Evolutionary conservation across 1,140 invertebrate genomes (phyloP).

Genomic region (Eueides isabella): DNA sequence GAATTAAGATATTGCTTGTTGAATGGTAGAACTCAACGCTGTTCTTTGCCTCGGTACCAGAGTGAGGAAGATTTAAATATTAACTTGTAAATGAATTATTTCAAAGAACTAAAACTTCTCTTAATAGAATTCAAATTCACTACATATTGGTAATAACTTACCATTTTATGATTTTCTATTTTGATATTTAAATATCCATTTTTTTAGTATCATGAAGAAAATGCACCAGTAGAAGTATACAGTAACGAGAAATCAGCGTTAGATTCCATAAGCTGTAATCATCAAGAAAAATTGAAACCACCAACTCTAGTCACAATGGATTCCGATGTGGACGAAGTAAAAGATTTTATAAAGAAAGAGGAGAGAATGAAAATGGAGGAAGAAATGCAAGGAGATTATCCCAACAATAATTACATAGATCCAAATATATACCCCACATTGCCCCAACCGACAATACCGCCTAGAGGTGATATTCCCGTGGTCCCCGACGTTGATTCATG

Average conservation of each 20-base stretch:
- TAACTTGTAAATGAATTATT: no score
- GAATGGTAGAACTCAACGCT: no score
- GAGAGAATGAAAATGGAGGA: slow-evolving; percentile 61
- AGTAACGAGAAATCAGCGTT: slow-evolving; percentile 58
- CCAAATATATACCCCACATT: slow-evolving; percentile 51
- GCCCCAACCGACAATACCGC: slow-evolving; percentile 43
- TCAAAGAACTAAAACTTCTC: no score
- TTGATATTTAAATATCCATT: background rate
- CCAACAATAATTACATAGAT: slow-evolving; percentile 72
- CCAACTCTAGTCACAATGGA: slow-evolving; percentile 56
- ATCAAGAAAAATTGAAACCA: slow-evolving; percentile 51
- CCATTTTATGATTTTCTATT: no score
- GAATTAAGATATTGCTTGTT: no score
- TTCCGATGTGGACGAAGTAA: slow-evolving; percentile 68
- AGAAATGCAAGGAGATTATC: slow-evolving; percentile 73
- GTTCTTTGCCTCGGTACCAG: no score
- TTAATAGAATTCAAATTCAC: no score
- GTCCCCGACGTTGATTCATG: slow-evolving; percentile 85
- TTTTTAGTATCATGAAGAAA: slow-evolving; percentile 75
- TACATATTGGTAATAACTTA: no score
- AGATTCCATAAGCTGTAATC: slow-evolving; percentile 62
- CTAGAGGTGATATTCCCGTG: slow-evolving; percentile 89
- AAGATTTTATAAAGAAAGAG: slow-evolving; percentile 65
- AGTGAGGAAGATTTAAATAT: no score
- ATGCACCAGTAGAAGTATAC: slow-evolving; percentile 66